Conservation (phyloP, 2,797 vertebrate genomes). For the Acestrorhynchus altus region DNA sequence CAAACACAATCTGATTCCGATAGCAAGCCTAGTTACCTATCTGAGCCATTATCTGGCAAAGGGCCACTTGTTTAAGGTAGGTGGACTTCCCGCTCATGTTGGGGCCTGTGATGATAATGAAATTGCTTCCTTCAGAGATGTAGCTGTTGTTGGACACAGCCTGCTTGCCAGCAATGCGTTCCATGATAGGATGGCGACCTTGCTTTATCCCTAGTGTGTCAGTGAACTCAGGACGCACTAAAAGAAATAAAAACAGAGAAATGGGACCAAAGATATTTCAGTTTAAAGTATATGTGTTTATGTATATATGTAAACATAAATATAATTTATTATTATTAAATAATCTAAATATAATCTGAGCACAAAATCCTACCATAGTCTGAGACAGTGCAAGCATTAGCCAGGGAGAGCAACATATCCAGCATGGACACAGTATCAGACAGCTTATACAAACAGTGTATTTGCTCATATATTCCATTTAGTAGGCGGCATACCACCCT, state of each 20-base stretch:
- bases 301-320: neutral
- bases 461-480: slow-evolving; percentile 86
- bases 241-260: slow-evolving; percentile 13
- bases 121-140: slow-evolving; percentile 92
- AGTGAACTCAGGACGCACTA: slow-evolving; percentile 97
- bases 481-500: slow-evolving; percentile 93
- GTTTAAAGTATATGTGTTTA: neutral
- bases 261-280: neutral
- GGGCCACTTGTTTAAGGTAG: slow-evolving; percentile 94
- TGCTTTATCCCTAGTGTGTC: slow-evolving; percentile 95
- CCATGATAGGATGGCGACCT: slow-evolving; percentile 94
- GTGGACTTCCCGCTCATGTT: slow-evolving; percentile 99
- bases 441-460: slow-evolving; percentile 95
- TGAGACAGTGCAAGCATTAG: slow-evolving; percentile 90
- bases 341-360: neutral
- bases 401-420: slow-evolving; percentile 94
- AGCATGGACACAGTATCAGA: slow-evolving; percentile 97
- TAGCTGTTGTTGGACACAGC: slow-evolving; percentile 91
- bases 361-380: slow-evolving; percentile 85
- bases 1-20: slow-evolving; percentile 10
- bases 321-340: neutral
- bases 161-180: slow-evolving; percentile 88
- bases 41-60: slow-evolving; percentile 98
- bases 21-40: slow-evolving; percentile 82
- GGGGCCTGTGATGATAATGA: slow-evolving; percentile 93